phyloP scores from a whole-genome alignment of 2,113 vertebrate species.

The Dinomys branickii region DNA sequence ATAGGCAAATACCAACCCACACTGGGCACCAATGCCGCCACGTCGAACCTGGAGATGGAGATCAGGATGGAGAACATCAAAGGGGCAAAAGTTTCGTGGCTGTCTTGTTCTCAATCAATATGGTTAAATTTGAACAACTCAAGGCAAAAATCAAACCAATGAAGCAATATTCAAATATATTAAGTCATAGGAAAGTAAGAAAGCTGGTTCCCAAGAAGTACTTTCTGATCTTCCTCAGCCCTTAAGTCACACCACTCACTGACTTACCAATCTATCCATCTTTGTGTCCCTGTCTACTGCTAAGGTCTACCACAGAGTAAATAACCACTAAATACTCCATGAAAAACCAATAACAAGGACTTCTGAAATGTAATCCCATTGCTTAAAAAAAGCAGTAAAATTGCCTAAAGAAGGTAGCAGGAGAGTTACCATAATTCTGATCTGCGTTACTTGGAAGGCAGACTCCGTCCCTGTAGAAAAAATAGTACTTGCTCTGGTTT shows the following conservation, averaged over 20 bases:
- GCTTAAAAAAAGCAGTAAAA: background rate
- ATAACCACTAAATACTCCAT: background rate
- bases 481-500: constrained; percentile 94
- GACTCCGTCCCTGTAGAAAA: constrained; percentile 94
- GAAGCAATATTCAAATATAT: background rate
- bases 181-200: background rate
- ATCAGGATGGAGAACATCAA: background rate
- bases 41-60: constrained; percentile 90
- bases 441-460: constrained; percentile 96
- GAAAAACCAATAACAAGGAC: background rate
- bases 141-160: constrained; percentile 38
- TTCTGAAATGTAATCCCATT: background rate
- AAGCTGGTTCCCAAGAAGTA: background rate
- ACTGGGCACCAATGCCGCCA: constrained; percentile 97
- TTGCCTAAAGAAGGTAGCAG: background rate
- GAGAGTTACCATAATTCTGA: constrained; percentile 94
- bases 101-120: background rate
- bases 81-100: background rate
- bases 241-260: background rate
- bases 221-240: background rate
- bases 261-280: background rate
- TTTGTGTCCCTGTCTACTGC: background rate
- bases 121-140: constrained; percentile 7
- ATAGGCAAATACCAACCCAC: constrained; percentile 96
- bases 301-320: background rate